Conservation (phyloP, 2,797 vertebrate genomes). For the Onychomys arenicola region DNA sequence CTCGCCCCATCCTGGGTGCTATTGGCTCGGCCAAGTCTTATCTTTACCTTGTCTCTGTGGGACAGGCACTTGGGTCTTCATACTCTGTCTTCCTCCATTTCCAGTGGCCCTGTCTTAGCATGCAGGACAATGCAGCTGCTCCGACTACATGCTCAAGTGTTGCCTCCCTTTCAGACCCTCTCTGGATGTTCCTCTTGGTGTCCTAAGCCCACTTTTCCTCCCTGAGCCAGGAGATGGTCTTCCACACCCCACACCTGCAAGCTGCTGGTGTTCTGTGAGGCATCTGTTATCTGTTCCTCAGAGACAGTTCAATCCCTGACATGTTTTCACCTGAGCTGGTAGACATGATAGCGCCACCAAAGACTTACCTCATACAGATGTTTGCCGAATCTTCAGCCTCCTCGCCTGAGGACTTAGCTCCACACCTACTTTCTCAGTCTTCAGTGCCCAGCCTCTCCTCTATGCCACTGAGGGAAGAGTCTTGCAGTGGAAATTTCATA, state of each 20-base stretch:
- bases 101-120: not conserved
- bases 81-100: not conserved
- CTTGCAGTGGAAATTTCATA: not conserved
- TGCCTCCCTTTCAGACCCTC: not conserved
- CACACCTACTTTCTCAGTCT: not conserved
- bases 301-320: not conserved
- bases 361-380: not conserved
- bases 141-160: no score
- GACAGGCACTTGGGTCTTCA: not conserved
- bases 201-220: not conserved
- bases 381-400: not conserved
- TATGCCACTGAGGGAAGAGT: not conserved
- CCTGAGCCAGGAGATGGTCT: not conserved
- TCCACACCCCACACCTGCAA: not conserved
- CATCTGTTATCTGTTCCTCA: accelerated
- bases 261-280: not conserved
- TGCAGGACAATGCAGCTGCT: no score
- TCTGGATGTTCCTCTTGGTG: not conserved
- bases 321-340: not conserved
- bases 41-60: not conserved
- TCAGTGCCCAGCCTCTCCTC: not conserved
- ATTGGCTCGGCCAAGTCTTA: not conserved
- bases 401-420: not conserved
- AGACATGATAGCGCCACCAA: accelerated
- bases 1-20: not conserved